Percentiles rank a stretch among this genome's conserved stretches.
phyloP scores from a whole-genome alignment of 2,113 vertebrate genomes.

The Poicephalus gulielmi region DNA sequence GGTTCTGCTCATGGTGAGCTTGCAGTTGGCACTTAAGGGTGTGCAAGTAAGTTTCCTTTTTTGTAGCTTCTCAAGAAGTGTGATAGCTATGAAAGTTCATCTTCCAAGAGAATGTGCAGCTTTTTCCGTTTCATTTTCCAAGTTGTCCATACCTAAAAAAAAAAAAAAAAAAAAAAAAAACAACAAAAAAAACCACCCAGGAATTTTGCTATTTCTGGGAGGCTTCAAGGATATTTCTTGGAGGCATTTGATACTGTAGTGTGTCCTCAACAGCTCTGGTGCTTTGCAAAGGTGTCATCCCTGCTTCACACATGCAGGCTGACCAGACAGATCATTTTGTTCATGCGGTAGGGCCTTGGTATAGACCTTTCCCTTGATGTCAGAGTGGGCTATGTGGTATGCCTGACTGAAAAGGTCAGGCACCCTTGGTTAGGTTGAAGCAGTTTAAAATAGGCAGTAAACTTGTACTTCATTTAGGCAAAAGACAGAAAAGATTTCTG shows the following conservation, averaged over 20 bases:
- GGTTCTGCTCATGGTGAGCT: neutral
- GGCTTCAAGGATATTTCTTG: neutral
- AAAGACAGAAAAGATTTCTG: neutral
- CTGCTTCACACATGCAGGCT: neutral
- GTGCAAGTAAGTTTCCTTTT: neutral
- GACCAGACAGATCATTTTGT: neutral
- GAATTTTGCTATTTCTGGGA: neutral
- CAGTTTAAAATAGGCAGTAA: neutral
- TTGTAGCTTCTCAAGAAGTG: neutral
- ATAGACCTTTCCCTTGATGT: slow-evolving; percentile 2
- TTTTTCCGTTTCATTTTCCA: neutral
- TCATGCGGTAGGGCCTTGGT: neutral
- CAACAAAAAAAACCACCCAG: too few species aligned
- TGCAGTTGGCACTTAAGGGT: neutral
- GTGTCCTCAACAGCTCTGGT: neutral
- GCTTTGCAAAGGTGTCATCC: neutral
- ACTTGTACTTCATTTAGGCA: neutral
- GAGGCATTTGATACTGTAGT: neutral
- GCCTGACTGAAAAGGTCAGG: slow-evolving; percentile 18
- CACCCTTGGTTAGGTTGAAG: neutral
- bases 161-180: too few species aligned
- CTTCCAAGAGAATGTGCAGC: neutral
- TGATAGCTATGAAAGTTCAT: neutral
- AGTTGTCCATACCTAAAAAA: neutral
- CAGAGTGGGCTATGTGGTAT: neutral